phyloP scores from a whole-genome alignment of 1,140 invertebrate genomes.

The Ostrea denselamellosa region DNA sequence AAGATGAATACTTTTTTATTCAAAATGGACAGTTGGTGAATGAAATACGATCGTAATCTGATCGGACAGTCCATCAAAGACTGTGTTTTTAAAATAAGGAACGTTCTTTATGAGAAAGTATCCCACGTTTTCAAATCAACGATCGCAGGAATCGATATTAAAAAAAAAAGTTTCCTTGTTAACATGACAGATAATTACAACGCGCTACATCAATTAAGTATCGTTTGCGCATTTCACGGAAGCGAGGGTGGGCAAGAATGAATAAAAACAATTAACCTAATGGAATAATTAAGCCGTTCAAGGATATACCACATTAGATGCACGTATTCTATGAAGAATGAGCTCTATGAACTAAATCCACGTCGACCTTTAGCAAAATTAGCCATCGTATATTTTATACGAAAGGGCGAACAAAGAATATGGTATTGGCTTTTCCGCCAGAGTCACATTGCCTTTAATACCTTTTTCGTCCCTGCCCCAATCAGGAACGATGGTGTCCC shows the following conservation, averaged over 20 bases:
- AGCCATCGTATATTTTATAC: neutral
- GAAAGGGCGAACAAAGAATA: neutral
- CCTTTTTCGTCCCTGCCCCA: neutral
- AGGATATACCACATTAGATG: neutral
- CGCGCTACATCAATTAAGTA: neutral
- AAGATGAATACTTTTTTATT: neutral
- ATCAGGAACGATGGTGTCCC: conserved; percentile 1
- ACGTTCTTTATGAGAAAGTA: too few relatives aligned
- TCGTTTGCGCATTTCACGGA: neutral
- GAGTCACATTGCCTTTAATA: conserved; percentile 19
- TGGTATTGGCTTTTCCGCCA: neutral
- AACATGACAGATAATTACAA: neutral
- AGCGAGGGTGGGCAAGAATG: conserved; percentile 13
- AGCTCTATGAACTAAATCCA: conserved; percentile 5
- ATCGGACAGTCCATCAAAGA: neutral
- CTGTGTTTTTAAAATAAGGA: neutral
- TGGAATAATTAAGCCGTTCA: neutral
- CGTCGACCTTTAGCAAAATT: neutral
- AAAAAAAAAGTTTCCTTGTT: neutral
- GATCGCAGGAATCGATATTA: neutral
- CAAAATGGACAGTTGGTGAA: neutral
- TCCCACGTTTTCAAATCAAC: neutral
- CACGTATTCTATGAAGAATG: neutral
- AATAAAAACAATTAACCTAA: neutral
- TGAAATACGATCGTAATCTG: neutral